phyloP scores from a whole-genome alignment of 2,113 vertebrate species.

The Acrocephalus arundinaceus region DNA sequence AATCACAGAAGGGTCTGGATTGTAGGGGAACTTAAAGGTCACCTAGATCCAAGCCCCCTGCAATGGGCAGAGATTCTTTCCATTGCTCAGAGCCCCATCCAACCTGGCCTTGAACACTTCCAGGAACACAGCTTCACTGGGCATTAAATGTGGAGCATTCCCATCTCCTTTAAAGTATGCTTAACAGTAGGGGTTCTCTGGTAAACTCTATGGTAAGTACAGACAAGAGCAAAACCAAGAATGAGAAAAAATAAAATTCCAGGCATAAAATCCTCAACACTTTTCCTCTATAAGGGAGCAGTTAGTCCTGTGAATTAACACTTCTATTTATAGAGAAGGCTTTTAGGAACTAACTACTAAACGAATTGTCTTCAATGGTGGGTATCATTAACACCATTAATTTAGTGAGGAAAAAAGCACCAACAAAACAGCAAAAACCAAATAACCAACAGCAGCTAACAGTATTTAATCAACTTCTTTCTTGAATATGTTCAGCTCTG shows the following conservation, averaged over 20 bases:
- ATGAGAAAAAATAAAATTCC: background rate
- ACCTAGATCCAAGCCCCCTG: background rate
- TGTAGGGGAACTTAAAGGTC: background rate
- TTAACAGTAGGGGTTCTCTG: background rate
- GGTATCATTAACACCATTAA: background rate
- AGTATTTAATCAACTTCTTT: background rate
- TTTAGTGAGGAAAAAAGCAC: background rate
- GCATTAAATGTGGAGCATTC: background rate
- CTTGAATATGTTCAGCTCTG: background rate
- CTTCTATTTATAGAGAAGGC: background rate
- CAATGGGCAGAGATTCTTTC: background rate
- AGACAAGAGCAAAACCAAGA: background rate
- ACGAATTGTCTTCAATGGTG: background rate
- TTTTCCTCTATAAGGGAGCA: background rate
- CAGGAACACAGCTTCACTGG: background rate
- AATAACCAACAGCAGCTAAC: background rate
- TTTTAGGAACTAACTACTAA: background rate
- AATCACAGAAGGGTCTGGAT: background rate
- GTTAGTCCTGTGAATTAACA: background rate
- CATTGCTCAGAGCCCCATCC: background rate
- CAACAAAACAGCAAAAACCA: background rate
- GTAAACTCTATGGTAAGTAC: background rate
- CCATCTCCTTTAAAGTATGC: background rate
- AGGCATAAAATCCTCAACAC: background rate
- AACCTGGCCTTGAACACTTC: background rate